A percentile compares a stretch with the other conserved stretches of the same genome.
Conservation (phyloP, 2,113 vertebrate genomes). For the Ameiurus melas region DNA sequence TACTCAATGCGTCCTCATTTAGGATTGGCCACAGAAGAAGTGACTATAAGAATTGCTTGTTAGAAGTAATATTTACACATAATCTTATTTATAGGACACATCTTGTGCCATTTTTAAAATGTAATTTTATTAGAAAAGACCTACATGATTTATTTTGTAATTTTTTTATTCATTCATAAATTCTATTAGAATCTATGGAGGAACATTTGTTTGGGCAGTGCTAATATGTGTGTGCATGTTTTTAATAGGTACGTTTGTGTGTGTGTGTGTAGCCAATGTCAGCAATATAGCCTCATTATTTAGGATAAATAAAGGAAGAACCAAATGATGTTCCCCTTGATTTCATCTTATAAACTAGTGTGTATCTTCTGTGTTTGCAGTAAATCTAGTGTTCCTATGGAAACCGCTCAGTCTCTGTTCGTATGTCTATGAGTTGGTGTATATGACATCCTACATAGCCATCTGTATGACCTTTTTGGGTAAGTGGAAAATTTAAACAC, state of each 20-base stretch:
- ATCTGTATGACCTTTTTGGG: conserved; percentile 24
- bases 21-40: not conserved
- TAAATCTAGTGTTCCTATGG: conserved; percentile 60
- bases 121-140: not conserved
- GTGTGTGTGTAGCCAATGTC: not conserved
- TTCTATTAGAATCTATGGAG: too few species aligned
- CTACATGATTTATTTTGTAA: not conserved
- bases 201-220: too few species aligned
- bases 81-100: not conserved
- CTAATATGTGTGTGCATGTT: too few species aligned
- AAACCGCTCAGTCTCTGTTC: conserved; percentile 52
- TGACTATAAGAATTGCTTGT: not conserved
- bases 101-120: not conserved
- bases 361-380: conserved; percentile 7
- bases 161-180: too few species aligned
- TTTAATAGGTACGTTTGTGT: too few species aligned
- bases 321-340: not conserved
- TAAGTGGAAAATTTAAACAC: not conserved
- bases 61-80: not conserved
- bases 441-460: conserved; percentile 43
- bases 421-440: conserved; percentile 29
- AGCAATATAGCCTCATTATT: not conserved
- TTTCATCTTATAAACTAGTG: not conserved
- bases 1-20: too few species aligned
- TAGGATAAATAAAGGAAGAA: not conserved